Evolutionary conservation across 2,888 invertebrate genomes (phyloP).

Genomic region (Chloroclysta siterata): DNA sequence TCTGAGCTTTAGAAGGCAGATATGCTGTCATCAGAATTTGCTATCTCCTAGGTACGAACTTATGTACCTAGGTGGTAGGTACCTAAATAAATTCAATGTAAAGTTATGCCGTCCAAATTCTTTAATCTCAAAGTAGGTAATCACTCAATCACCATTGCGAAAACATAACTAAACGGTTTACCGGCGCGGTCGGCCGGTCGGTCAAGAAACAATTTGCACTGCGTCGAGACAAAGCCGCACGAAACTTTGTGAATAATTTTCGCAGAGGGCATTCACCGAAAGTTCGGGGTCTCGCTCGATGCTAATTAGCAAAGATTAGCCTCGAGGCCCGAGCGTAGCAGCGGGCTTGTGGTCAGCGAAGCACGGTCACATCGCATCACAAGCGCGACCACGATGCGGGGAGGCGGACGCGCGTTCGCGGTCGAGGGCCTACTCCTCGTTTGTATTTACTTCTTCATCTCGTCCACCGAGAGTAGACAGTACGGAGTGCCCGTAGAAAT

Average conservation of each 20-base stretch:
- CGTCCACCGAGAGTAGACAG: constrained; percentile 49
- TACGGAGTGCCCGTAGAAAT: constrained; percentile 76
- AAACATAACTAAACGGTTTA: no score
- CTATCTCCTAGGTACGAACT: no score
- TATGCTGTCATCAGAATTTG: no score
- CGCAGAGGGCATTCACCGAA: constrained; percentile 79
- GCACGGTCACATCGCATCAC: constrained; percentile 54
- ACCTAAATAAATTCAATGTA: no score
- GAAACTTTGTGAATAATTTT: constrained; percentile 45
- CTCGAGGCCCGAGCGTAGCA: constrained; percentile 49
- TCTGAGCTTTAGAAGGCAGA: no score
- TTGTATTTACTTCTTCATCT: constrained; percentile 47
- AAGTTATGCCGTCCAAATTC: no score
- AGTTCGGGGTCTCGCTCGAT: constrained; percentile 62
- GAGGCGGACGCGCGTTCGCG: constrained; percentile 63
- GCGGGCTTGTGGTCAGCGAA: constrained; percentile 59
- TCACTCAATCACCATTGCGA: no score
- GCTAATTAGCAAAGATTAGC: constrained; percentile 76
- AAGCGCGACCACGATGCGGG: constrained; percentile 71
- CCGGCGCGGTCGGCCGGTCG: not conserved
- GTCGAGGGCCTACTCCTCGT: constrained; percentile 43
- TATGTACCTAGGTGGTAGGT: no score
- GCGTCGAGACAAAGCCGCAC: constrained; percentile 42
- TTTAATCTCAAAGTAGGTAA: no score
- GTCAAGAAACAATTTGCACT: not conserved